Conservation (phyloP, 2,113 vertebrate species). For the Saiga tatarica region DNA sequence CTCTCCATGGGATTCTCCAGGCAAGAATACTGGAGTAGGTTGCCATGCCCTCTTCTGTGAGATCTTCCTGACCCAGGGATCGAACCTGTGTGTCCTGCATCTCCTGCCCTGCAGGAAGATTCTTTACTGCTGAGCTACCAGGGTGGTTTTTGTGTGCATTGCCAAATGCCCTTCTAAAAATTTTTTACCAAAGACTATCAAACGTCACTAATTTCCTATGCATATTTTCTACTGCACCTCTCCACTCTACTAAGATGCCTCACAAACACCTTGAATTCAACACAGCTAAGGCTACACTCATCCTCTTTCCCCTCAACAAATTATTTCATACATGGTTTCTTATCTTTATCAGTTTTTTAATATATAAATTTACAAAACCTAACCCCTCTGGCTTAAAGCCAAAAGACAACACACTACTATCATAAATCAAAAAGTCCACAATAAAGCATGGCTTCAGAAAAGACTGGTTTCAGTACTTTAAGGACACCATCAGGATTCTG, state of each 20-base stretch:
- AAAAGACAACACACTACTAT: background rate
- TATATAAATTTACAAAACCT: background rate
- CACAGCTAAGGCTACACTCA: background rate
- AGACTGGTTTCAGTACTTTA: background rate
- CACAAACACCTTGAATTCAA: background rate
- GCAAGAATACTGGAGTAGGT: background rate
- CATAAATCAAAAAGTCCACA: background rate
- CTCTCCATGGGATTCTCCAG: background rate
- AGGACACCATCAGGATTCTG: background rate
- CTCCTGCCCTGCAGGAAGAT: background rate
- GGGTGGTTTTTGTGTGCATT: background rate
- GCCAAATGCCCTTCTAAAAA: background rate
- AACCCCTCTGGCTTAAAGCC: background rate
- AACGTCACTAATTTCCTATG: background rate
- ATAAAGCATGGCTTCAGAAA: background rate
- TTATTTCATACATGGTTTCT: background rate
- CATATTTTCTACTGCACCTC: background rate
- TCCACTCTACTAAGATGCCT: background rate
- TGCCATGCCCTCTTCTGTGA: background rate
- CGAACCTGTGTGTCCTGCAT: background rate
- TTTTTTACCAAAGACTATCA: background rate
- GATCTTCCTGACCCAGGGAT: background rate
- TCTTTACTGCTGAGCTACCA: background rate
- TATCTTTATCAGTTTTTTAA: background rate
- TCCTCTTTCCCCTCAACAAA: background rate